Conservation (phyloP, 2,797 vertebrate species). For the Mus spretus region DNA sequence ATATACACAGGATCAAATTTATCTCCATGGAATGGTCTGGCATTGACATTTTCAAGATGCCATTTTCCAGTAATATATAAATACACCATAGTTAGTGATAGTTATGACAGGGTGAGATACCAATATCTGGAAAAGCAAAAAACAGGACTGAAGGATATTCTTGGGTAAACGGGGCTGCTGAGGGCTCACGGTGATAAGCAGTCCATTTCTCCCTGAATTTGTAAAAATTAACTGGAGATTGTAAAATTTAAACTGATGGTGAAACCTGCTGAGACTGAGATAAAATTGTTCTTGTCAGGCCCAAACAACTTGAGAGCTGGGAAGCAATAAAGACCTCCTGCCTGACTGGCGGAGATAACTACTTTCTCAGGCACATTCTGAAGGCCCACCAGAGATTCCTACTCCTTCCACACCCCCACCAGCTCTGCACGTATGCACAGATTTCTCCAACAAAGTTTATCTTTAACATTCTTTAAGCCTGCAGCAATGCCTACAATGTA, state of each 20-base stretch:
- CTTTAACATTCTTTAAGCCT: constrained; percentile 57
- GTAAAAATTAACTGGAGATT: neutral
- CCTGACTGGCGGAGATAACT: constrained; percentile 58
- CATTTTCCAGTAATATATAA: neutral
- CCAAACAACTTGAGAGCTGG: constrained; percentile 44
- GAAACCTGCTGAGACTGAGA: constrained; percentile 52
- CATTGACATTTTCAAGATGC: neutral
- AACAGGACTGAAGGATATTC: neutral
- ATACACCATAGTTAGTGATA: neutral
- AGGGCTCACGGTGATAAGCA: neutral
- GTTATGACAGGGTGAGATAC: neutral
- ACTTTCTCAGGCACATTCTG: constrained; percentile 58
- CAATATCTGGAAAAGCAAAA: neutral
- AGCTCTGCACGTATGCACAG: constrained; percentile 33
- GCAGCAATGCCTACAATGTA: constrained; percentile 6
- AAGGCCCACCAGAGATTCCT: constrained; percentile 21
- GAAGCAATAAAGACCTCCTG: constrained; percentile 64
- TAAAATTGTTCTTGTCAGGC: constrained; percentile 63
- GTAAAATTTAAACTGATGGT: constrained; percentile 48
- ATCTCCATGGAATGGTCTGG: neutral
- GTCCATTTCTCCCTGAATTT: neutral
- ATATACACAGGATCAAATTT: neutral
- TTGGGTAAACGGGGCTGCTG: neutral
- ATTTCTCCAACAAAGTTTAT: constrained; percentile 54
- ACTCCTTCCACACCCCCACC: neutral